These are phyloP conservation scores for Xerus rutilus DNA, from an alignment of 2,797 vertebrate species.

Conservation along the genomic window DNA sequence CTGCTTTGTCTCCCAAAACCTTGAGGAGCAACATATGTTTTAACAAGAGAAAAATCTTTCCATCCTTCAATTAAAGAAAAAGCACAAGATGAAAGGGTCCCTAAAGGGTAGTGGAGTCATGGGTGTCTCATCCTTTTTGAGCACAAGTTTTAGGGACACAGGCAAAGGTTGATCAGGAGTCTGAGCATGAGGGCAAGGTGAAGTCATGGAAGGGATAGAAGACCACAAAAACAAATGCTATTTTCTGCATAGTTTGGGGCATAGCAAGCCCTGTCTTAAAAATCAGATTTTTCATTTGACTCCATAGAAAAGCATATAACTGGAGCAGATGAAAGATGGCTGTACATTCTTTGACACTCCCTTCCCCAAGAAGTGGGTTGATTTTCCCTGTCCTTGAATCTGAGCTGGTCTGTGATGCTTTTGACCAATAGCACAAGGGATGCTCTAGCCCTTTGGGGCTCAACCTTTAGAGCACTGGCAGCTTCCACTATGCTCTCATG, in stretches of 20 bases:
- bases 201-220: not conserved
- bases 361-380: not conserved
- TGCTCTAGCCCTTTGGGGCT: not conserved
- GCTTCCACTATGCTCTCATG: not conserved
- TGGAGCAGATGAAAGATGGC: not conserved
- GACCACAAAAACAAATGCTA: not conserved
- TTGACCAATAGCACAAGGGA: not conserved
- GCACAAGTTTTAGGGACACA: not conserved
- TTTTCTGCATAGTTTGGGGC: not conserved
- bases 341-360: not conserved
- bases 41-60: constrained; percentile 10
- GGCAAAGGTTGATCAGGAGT: not conserved
- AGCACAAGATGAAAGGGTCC: not conserved
- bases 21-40: not conserved
- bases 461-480: not conserved
- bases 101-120: not conserved
- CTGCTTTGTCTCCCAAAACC: not conserved
- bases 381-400: not conserved
- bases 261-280: not conserved
- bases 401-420: not conserved
- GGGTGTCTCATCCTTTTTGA: not conserved
- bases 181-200: not conserved
- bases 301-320: not conserved
- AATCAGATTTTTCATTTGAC: not conserved
- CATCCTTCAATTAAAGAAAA: not conserved